Base-by-base conservation (phyloP, 2,888 invertebrate genomes). In the Bombyx huttoni region DNA sequence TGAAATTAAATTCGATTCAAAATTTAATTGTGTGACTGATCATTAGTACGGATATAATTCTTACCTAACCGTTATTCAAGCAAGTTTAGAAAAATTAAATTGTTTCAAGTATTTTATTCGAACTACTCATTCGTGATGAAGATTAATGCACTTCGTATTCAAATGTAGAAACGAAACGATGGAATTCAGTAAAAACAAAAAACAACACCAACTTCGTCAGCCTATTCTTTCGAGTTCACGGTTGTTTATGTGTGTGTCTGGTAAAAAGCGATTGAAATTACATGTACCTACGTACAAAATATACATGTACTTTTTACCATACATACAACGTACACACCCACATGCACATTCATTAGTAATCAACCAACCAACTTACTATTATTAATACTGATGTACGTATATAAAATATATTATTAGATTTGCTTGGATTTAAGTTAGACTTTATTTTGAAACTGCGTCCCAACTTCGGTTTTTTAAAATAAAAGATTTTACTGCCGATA, bases 141-240 rank as follows among this genome's bases (percentile, higher is more conserved):
- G 50, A 50, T 24, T 46, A 52, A 52, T 52, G 50, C 56, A 63
- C 58, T 57, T 57, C 55, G 59, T 71, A 72, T 68, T 65, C 62
- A 61, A 59, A 62, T 56, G 59, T 61, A 66, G 61, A 66, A 63
- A 69, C 64, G 65, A 71, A 68, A 69, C 65, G 70, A 75, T 73
- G 79, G 77, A 75, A 80, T 79, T 69, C 73, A 73, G 77, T 74
- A 78, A 76, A 78, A 79, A 76, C 75, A 75, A 74, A 70, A 76
- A 58, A 59, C 58, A 49, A 24, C 24, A 13, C 34, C 13, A 51
- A 47, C 33, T 33, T 48, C 49, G 40, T 49, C 51, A 53, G 52
- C 58, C 59, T 59, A 59, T 58, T 58, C 59, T 59, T 51, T 53
- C 50, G 50, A 51, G 48, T 53, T 68, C 64, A 59, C 60, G 52